A percentile compares a stretch with the other conserved stretches of the same genome.
Conservation (phyloP, 2,888 invertebrate genomes). For the Celastrina argiolus region DNA sequence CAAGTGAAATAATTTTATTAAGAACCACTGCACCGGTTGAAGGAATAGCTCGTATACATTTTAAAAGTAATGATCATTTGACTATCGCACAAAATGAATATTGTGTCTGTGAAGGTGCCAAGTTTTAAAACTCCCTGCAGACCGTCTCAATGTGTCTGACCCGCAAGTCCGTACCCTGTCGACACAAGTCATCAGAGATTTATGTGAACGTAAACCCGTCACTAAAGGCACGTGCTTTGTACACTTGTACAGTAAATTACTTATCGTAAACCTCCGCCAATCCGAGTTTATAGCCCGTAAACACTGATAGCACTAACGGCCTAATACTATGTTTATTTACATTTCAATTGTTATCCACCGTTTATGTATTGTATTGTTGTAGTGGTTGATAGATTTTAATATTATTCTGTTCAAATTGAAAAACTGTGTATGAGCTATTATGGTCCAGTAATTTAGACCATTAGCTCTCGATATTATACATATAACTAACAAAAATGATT, state of each 20-base stretch:
- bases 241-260: slow-evolving; percentile 63
- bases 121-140: too few species aligned
- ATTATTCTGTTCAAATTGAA: background rate
- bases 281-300: slow-evolving; percentile 69
- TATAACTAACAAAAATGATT: too few species aligned
- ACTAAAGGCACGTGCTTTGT: slow-evolving; percentile 65
- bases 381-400: background rate
- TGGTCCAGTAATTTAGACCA: too few species aligned
- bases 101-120: too few species aligned
- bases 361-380: background rate
- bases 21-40: too few species aligned
- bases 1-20: too few species aligned
- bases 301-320: slow-evolving; percentile 67
- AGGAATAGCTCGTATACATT: too few species aligned
- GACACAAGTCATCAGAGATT: slow-evolving; percentile 61
- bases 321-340: slow-evolving; percentile 42
- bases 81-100: too few species aligned
- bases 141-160: background rate
- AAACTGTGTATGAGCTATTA: too few species aligned
- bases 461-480: too few species aligned
- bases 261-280: slow-evolving; percentile 74
- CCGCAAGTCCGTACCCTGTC: slow-evolving; percentile 20
- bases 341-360: slow-evolving; percentile 38
- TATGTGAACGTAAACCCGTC: slow-evolving; percentile 65
- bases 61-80: too few species aligned